phyloP scores from a whole-genome alignment of 1,140 invertebrate species.

The Proctacanthus coquilletti region DNA sequence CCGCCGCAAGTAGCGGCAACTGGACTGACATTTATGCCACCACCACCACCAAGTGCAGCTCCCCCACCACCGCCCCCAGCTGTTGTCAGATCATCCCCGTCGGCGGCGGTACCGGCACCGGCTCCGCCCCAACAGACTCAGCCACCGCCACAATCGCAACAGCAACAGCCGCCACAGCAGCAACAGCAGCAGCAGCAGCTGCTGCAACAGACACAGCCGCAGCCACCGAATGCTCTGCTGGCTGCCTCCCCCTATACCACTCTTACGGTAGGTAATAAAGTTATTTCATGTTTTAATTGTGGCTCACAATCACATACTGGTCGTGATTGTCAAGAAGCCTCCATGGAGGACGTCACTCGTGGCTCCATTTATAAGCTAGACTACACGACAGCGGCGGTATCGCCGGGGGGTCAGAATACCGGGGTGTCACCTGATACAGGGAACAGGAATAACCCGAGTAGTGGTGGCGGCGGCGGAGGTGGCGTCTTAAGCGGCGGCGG shows the following conservation, averaged over 20 bases:
- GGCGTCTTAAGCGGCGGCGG: background rate
- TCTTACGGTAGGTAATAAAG: slow-evolving; percentile 16
- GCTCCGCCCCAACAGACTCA: slow-evolving; percentile 29
- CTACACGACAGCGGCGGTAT: slow-evolving; percentile 30
- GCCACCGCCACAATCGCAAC: slow-evolving; percentile 28
- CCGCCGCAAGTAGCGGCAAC: slow-evolving; percentile 27
- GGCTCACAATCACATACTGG: slow-evolving; percentile 61
- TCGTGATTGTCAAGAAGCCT: slow-evolving; percentile 66
- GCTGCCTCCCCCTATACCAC: slow-evolving; percentile 6
- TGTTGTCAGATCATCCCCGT: slow-evolving; percentile 30
- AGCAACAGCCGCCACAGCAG: slow-evolving; percentile 34
- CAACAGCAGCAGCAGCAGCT: slow-evolving; percentile 9
- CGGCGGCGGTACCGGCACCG: slow-evolving; percentile 16
- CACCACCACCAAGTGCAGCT: slow-evolving; percentile 5
- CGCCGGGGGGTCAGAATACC: slow-evolving; percentile 6
- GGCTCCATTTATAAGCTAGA: slow-evolving; percentile 45
- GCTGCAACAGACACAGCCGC: slow-evolving; percentile 4
- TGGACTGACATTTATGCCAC: slow-evolving; percentile 11
- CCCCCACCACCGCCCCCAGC: slow-evolving; percentile 12
- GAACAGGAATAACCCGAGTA: slow-evolving; percentile 2
- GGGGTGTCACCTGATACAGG: slow-evolving; percentile 7
- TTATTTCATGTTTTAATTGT: slow-evolving; percentile 53
- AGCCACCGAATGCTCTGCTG: background rate
- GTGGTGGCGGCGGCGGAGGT: background rate
- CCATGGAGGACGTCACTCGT: slow-evolving; percentile 73